A percentile compares a stretch with the other conserved stretches of the same genome.
Evolutionary conservation across 1,140 invertebrate species (phyloP).

Genomic region (Andricus grossulariae): DNA sequence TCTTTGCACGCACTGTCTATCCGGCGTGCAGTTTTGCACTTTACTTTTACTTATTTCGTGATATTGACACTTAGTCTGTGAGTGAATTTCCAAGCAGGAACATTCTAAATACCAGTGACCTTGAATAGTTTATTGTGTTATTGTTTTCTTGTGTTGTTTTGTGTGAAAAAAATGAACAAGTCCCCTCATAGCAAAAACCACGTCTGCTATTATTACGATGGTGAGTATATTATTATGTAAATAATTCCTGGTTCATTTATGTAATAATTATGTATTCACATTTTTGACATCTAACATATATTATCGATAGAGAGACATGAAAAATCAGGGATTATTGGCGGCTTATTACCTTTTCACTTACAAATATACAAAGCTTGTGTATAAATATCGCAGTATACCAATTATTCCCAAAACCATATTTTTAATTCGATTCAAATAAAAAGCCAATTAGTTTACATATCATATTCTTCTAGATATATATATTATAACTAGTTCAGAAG

Average conservation of each 20-base stretch:
- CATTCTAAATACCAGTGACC: background rate
- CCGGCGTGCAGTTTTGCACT: too few species aligned
- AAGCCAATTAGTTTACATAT: too few species aligned
- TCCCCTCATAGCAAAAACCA: constrained; percentile 92
- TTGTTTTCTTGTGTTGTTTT: background rate
- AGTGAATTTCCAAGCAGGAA: background rate
- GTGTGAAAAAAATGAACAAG: constrained; percentile 78
- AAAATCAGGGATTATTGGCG: background rate
- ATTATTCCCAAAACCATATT: too few species aligned
- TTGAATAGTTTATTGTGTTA: constrained; percentile 15
- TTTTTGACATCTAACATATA: constrained; percentile 34
- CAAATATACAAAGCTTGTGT: too few species aligned
- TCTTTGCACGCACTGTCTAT: background rate
- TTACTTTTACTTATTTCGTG: constrained; percentile 15
- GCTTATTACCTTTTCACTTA: too few species aligned
- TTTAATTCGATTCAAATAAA: too few species aligned
- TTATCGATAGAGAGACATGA: background rate
- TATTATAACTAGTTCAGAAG: too few species aligned
- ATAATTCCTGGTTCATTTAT: constrained; percentile 53
- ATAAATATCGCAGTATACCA: too few species aligned
- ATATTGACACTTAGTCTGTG: background rate
- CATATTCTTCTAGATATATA: too few species aligned
- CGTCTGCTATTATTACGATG: constrained; percentile 99
- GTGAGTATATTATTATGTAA: constrained; percentile 82
- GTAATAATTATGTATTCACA: constrained; percentile 39